Base-by-base conservation (phyloP, 1,140 invertebrate species). In the Papilio glaucus region DNA sequence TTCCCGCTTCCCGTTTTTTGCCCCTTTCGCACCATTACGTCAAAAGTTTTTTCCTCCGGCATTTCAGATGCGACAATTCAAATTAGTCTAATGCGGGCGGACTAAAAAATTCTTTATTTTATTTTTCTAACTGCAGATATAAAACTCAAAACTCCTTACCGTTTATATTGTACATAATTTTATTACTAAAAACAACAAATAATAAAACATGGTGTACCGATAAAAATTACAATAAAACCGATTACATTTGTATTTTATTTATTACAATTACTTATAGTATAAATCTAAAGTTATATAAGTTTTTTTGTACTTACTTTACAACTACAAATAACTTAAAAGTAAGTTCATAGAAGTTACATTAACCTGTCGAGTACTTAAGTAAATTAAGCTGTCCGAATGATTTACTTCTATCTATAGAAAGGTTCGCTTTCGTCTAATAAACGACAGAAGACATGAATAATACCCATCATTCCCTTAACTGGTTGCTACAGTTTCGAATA, bases 401-500 rank as follows among this genome's bases (percentile, higher is more conserved):
- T 49, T 69, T 15, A 69, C 42, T 24, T 18, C 24, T 68, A 15
- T 68, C 65, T 26, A 68, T 68, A 69, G 49, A 68, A 69, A 75
- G 62, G 69, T 71, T 65, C 71, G 63, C 53, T 68, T 72, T 74
- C 76, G 41, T 69, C 67, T 77, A 80, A 85, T 85, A 79, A 81
- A 81, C 80, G 77, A 78, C 73, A 76, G 77, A 79, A 76, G 74
- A 71, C 74, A 82, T 86, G 79, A 81, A 81, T 82, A 81, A 84
- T 81, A 76, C 79, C 69, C 78, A 77, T 72, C 41, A 49, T 69
- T 49, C 42, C 67, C 67, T 78, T 76, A 77, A 80, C 78, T 78
- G 75, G 77, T 82, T 72, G 68, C 67, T 69, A 69, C 67, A 77
- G 82, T 87, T 85, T 84, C 77, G 72, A 87, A 85, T 87, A 87